These are phyloP conservation scores for Seriola quinqueradiata DNA, from an alignment of 2,113 vertebrate genomes.

Conservation along the genomic window DNA sequence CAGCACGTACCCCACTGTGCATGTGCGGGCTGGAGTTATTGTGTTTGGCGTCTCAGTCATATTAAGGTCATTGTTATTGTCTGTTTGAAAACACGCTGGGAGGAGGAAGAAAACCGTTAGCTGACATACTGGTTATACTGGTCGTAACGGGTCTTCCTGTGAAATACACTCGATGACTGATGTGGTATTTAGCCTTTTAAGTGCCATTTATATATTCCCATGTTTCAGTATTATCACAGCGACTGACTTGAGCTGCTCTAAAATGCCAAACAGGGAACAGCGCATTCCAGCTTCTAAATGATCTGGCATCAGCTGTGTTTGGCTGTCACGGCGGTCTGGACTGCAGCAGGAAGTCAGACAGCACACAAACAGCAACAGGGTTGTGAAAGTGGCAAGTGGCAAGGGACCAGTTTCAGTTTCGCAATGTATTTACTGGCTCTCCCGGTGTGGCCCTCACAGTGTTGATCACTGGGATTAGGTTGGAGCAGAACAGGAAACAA, in stretches of 20 bases:
- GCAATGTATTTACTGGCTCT: conserved; percentile 42
- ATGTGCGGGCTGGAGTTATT: neutral
- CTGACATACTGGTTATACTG: conserved; percentile 58
- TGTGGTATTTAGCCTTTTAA: conserved; percentile 6
- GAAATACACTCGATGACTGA: neutral
- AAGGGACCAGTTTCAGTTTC: conserved; percentile 47
- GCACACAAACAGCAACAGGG: conserved; percentile 14
- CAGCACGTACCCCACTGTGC: neutral
- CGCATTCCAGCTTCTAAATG: conserved; percentile 22
- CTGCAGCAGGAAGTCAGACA: neutral
- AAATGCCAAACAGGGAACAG: conserved; percentile 1
- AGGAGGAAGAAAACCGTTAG: conserved; percentile 43
- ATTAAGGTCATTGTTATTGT: conserved; percentile 39
- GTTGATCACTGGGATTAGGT: conserved; percentile 29
- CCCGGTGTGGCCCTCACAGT: neutral
- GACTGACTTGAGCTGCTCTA: conserved; percentile 9
- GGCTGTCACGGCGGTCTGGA: conserved; percentile 21
- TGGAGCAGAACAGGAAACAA: conserved; percentile 6
- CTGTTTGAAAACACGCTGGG: neutral
- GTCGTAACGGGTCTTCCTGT: conserved; percentile 11
- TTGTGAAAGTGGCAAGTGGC: conserved; percentile 42
- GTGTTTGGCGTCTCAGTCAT: conserved; percentile 9
- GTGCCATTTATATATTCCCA: neutral
- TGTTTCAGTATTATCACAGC: neutral
- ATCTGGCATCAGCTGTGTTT: conserved; percentile 7